These are phyloP conservation scores for Drosophila barbarae DNA, from an alignment of 2,888 invertebrate genomes.

Conservation along the genomic window DNA sequence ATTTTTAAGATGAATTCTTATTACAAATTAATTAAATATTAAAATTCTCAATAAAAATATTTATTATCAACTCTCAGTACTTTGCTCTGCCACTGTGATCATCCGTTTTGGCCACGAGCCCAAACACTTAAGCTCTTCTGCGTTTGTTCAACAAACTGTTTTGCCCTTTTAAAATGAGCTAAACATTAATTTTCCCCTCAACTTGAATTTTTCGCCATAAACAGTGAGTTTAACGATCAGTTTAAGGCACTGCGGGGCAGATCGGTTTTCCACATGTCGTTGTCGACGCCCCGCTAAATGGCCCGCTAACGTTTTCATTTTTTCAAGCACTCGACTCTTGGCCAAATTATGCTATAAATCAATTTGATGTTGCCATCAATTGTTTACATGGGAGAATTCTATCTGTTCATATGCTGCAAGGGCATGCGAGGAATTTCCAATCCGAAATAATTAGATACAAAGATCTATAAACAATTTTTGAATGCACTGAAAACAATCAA, in stretches of 20 bases:
- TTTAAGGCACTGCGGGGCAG: constrained; percentile 13
- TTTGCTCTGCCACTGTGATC: constrained; percentile 41
- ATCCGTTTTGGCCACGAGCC: constrained; percentile 25
- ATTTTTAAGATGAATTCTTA: no score
- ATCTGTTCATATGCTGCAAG: constrained; percentile 39
- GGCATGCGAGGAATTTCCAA: constrained; percentile 42
- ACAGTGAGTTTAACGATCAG: constrained; percentile 57
- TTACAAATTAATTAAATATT: not conserved
- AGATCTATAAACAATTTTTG: constrained; percentile 45
- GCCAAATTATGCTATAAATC: constrained; percentile 64
- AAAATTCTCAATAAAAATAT: not conserved
- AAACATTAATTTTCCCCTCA: constrained; percentile 50
- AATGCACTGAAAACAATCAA: constrained; percentile 38
- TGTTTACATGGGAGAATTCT: constrained; percentile 28
- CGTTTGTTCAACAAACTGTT: constrained; percentile 48
- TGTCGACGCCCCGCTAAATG: constrained; percentile 61
- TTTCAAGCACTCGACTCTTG: constrained; percentile 44
- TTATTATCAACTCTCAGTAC: not conserved
- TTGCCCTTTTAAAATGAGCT: constrained; percentile 48
- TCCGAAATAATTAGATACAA: constrained; percentile 16
- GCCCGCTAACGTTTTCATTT: constrained; percentile 45
- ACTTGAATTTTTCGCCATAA: constrained; percentile 58
- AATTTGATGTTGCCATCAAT: constrained; percentile 47
- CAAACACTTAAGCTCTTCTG: constrained; percentile 28
- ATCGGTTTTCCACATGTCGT: constrained; percentile 25